phyloP scores from a whole-genome alignment of 2,797 vertebrate genomes.

The Pipistrellus kuhlii region DNA sequence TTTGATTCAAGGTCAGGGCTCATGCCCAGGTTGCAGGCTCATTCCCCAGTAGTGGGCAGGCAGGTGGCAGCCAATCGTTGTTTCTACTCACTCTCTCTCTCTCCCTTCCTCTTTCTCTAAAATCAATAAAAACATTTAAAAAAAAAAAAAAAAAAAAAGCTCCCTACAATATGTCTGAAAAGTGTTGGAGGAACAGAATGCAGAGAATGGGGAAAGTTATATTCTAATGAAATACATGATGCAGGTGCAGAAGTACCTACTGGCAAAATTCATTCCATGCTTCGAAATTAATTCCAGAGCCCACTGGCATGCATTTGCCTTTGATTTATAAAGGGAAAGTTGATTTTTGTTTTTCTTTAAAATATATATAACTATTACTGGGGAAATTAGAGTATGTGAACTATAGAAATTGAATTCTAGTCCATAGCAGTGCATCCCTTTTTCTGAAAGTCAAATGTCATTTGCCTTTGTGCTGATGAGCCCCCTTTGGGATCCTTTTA shows the following conservation, averaged over 20 bases:
- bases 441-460: constrained; percentile 56
- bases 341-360: constrained; percentile 71
- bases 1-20: no score
- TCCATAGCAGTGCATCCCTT: not conserved
- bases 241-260: constrained; percentile 36
- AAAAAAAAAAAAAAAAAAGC: not conserved
- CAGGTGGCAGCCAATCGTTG: no score
- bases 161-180: not conserved
- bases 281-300: constrained; percentile 68
- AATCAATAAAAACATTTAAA: no score
- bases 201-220: not conserved
- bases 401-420: constrained; percentile 67
- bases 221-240: not conserved
- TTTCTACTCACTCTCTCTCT: no score
- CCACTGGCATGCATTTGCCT: constrained; percentile 58
- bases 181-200: not conserved
- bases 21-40: no score
- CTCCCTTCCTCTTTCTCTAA: no score
- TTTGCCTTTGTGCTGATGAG: constrained; percentile 59
- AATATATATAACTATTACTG: constrained; percentile 63
- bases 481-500: not conserved
- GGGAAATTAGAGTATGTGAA: constrained; percentile 46
- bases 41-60: no score
- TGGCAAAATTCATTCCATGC: constrained; percentile 59
- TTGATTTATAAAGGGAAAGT: constrained; percentile 64